These are phyloP conservation scores for Poeciliopsis presidionis DNA, from an alignment of 2,797 vertebrate genomes.

Conservation along the genomic window DNA sequence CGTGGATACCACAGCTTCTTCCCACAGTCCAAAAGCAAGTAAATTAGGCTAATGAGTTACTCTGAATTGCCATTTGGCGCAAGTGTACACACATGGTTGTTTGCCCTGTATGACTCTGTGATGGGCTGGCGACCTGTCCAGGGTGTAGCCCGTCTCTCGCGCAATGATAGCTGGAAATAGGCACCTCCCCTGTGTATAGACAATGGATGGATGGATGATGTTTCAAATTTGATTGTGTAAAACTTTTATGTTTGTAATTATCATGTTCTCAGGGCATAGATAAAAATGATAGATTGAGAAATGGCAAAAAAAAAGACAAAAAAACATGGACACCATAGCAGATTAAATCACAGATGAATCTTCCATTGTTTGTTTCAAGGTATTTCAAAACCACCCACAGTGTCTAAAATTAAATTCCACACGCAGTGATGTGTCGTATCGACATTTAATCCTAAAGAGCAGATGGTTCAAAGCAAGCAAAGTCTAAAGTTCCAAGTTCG, in stretches of 20 bases:
- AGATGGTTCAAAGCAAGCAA: constrained; percentile 66
- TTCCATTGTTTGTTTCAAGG: background rate
- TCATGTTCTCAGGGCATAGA: background rate
- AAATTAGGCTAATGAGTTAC: background rate
- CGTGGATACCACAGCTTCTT: background rate
- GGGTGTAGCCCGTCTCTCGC: background rate
- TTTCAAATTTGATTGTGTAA: background rate
- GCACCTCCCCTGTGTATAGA: too few relatives aligned
- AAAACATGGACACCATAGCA: background rate
- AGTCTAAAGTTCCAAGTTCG: constrained; percentile 64
- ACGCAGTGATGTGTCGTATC: constrained; percentile 7
- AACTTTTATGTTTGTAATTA: too few relatives aligned
- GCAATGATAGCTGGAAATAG: background rate
- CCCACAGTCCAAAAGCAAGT: background rate
- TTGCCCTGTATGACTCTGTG: background rate
- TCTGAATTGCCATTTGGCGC: background rate
- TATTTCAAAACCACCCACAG: constrained; percentile 3
- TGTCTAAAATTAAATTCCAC: constrained; percentile 27
- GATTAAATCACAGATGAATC: background rate
- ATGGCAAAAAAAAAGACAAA: background rate
- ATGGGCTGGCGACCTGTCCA: background rate
- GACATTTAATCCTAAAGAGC: constrained; percentile 47
- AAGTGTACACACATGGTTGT: background rate
- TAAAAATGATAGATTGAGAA: background rate
- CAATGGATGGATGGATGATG: too few relatives aligned